Conservation (phyloP, 2,888 invertebrate species). For the Tinea pellionella region DNA sequence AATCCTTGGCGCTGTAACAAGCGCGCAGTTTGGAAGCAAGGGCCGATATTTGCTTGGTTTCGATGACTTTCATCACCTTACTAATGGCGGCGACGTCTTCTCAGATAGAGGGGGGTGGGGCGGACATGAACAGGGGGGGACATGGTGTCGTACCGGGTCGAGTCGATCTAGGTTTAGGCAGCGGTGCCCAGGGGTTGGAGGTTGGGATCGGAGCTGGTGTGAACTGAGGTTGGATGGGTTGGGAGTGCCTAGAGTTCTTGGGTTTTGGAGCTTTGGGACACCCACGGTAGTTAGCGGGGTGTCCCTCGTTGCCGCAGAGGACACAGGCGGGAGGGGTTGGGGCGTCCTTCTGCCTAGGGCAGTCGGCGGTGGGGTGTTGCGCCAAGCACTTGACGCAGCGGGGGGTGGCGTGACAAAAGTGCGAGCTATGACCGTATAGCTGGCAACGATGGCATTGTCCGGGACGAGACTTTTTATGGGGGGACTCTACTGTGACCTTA, state of each 20-base stretch:
- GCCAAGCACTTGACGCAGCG: slow-evolving; percentile 8
- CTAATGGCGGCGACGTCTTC: no score
- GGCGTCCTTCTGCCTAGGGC: neutral
- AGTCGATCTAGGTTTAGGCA: neutral
- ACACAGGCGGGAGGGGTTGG: neutral
- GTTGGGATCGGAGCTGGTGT: neutral
- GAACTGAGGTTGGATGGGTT: neutral
- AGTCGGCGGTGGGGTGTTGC: neutral
- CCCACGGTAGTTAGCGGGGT: no score
- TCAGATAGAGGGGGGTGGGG: no score
- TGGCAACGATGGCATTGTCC: slow-evolving; percentile 11
- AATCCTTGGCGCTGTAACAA: no score
- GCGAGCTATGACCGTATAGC: slow-evolving; percentile 3
- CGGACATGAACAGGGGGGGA: no score
- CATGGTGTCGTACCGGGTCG: no score
- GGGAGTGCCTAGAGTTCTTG: no score
- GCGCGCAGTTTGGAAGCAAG: no score
- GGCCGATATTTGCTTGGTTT: no score
- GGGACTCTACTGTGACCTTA: neutral
- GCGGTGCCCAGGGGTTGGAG: neutral
- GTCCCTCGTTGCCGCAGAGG: neutral
- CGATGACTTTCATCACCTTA: no score
- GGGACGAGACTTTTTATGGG: neutral
- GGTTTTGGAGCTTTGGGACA: neutral
- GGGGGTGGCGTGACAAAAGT: neutral